Conservation (phyloP, 1,140 invertebrate species). For the Ruditapes philippinarum region DNA sequence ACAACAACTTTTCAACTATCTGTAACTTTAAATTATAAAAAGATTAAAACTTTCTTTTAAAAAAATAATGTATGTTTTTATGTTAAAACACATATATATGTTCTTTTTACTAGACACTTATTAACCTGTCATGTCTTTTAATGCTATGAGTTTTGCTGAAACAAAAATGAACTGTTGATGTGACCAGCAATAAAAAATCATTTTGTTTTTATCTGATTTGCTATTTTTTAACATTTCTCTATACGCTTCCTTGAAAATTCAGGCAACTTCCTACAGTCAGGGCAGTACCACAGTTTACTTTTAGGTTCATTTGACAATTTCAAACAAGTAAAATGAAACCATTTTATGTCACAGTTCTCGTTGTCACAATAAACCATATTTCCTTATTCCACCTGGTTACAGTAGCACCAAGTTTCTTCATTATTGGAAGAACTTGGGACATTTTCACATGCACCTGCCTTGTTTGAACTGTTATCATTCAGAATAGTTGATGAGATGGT, state of each 20-base stretch:
- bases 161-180: no score
- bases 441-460: neutral
- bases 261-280: slow-evolving; percentile 52
- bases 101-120: no score
- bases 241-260: neutral
- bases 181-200: no score
- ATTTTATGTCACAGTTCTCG: slow-evolving; percentile 40
- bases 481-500: neutral
- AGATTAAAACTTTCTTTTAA: no score
- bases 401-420: slow-evolving; percentile 47
- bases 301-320: slow-evolving; percentile 32
- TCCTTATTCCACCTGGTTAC: slow-evolving; percentile 57
- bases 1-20: no score
- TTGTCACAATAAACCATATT: slow-evolving; percentile 54
- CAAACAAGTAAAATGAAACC: slow-evolving; percentile 52
- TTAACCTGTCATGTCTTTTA: no score
- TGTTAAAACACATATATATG: no score
- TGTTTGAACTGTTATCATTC: neutral
- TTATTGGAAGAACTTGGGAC: neutral
- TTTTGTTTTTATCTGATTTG: no score
- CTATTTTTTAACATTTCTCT: no score
- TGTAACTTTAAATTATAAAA: no score
- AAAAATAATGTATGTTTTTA: no score
- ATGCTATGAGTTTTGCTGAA: no score
- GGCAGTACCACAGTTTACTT: slow-evolving; percentile 30